phyloP scores from a whole-genome alignment of 2,888 invertebrate genomes.

The Rhodophaea formosa region DNA sequence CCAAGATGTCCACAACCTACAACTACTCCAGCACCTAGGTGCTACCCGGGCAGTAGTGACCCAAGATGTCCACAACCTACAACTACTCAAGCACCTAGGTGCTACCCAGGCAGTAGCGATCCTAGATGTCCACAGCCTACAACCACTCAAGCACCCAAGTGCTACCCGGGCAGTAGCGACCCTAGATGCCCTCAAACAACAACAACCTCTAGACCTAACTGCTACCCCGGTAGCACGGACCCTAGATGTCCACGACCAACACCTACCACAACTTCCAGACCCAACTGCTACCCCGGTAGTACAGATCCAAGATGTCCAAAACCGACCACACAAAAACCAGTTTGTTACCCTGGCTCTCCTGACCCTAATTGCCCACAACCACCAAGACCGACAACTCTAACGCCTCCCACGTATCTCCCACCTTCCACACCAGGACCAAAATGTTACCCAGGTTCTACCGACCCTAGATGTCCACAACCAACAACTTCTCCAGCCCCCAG shows the following conservation, averaged over 20 bases:
- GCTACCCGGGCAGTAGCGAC: conserved; percentile 31
- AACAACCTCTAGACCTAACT: too few relatives aligned
- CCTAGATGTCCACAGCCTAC: not conserved
- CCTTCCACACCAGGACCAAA: conserved; percentile 24
- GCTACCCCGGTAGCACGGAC: too few relatives aligned
- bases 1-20: conserved; percentile 33
- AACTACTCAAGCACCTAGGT: not conserved
- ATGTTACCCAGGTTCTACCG: conserved; percentile 42
- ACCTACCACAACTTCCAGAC: conserved; percentile 18
- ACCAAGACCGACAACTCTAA: conserved; percentile 29
- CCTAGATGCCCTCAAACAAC: too few relatives aligned
- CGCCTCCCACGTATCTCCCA: conserved; percentile 41
- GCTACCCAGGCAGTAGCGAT: not conserved
- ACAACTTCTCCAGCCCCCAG: conserved; percentile 28
- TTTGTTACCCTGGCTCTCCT: conserved; percentile 29
- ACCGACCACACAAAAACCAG: conserved; percentile 23
- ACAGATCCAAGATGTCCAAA: conserved; percentile 25
- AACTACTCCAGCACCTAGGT: conserved; percentile 32
- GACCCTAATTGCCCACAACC: conserved; percentile 37
- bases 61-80: not conserved
- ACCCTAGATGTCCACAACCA: conserved; percentile 24
- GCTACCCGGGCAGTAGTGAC: conserved; percentile 20
- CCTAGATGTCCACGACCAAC: conserved; percentile 32
- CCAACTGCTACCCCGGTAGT: conserved; percentile 45
- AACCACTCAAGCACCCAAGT: conserved; percentile 15